Evolutionary conservation across 2,888 invertebrate genomes (phyloP), one percentile per base, ranked within the genome.

Genomic region (Himalopsyche japonica): DNA sequence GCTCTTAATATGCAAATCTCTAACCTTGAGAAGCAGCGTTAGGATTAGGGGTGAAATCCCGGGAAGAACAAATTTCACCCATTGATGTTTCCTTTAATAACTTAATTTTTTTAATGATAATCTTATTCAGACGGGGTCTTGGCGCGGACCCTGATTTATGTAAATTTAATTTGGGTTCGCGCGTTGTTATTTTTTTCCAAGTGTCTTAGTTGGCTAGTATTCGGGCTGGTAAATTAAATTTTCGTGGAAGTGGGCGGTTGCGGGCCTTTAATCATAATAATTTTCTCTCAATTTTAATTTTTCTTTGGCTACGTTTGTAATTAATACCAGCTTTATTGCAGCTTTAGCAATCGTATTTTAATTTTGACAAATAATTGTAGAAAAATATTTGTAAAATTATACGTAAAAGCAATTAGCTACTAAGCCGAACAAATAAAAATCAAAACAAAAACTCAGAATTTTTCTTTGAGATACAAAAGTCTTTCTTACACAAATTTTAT

Each of bases 101-200:
- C 70, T 70, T 70, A 70, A 70, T 70, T 70, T 70, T 70, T 70
- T 70, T 70, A 70, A 70, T 70, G 70, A 70, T 70, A 70, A 70
- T 70, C 70, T 70, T 27, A 27, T 27, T 70, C 70, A 27, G 24
- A 3, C 70, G 24, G 70, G 15, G 15, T 70, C 70, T 27, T 70
- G 70, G 70, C 12, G 27, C 24, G 70, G 70, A 30, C 70, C 27
- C 70, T 70, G 70, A 70, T 70, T 70, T 70, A 70, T 70, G 70
- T 27, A 70, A 70, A 70, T 70, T 70, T 70, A 70, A 70, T 70
- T 27, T 70, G 70, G 70, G 70, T 70, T 70, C 70, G 70, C 70
- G 70, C 20, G 70, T 70, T 70, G 70, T 70, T 70, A 27, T 70
- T 27, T 70, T 24, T 70, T 70, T 70, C 27, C 27, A 12, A 70